Evolutionary conservation across 2,888 invertebrate species (phyloP).

Genomic region (Gymnosoma rotundatum): DNA sequence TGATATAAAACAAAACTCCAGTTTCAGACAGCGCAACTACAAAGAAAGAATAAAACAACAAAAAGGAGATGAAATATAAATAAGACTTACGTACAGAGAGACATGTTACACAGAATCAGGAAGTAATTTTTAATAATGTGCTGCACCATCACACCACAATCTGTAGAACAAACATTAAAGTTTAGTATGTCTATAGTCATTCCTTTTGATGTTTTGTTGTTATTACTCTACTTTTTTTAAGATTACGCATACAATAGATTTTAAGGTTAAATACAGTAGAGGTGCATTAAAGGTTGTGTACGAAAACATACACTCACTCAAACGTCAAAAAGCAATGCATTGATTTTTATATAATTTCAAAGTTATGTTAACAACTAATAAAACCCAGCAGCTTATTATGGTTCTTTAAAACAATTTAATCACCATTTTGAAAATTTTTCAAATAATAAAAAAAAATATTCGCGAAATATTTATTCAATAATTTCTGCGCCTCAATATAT

Average conservation of each 20-base stretch:
- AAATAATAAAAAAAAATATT: too few relatives aligned
- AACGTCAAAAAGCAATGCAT: not conserved
- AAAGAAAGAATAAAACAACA: conserved; percentile 18
- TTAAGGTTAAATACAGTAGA: conserved; percentile 31
- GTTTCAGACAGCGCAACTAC: conserved; percentile 53
- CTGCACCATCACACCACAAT: conserved; percentile 51
- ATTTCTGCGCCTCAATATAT: too few relatives aligned
- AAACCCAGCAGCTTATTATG: not conserved
- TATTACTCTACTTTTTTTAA: conserved; percentile 12
- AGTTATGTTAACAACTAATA: conserved; percentile 48
- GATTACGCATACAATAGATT: conserved; percentile 49
- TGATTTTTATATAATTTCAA: conserved; percentile 24
- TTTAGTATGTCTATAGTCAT: conserved; percentile 40
- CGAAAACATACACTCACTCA: conserved; percentile 2
- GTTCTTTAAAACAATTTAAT: not conserved
- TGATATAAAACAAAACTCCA: conserved; percentile 51
- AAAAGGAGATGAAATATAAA: conserved; percentile 41
- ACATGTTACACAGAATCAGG: conserved; percentile 68
- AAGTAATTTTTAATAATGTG: conserved; percentile 69
- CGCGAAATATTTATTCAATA: too few relatives aligned
- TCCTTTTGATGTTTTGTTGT: conserved; percentile 35
- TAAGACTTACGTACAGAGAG: conserved; percentile 43
- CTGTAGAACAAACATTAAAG: conserved; percentile 21
- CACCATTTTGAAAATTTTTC: too few relatives aligned
- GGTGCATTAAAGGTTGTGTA: not conserved